Evolutionary conservation across 2,888 invertebrate genomes (phyloP).

Genomic region (Cybosia mesomella): DNA sequence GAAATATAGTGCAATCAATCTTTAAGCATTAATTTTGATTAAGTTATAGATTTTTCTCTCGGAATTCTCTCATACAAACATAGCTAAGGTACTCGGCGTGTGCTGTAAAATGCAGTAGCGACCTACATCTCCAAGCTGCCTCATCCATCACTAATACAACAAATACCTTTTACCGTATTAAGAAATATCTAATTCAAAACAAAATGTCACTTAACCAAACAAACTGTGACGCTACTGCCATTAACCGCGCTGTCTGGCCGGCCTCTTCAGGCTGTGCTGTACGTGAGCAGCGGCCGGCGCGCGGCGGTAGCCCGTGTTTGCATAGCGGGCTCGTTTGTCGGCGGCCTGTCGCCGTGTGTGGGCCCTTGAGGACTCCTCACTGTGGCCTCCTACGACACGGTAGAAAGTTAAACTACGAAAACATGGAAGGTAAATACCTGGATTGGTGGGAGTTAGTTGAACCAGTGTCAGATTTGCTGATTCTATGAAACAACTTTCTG

Average conservation of each 20-base stretch:
- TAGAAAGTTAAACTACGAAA: conserved; percentile 49
- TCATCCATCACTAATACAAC: conserved; percentile 13
- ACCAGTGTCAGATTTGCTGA: conserved; percentile 1
- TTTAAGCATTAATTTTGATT: background rate
- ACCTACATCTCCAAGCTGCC: background rate
- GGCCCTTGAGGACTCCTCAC: conserved; percentile 54
- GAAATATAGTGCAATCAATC: background rate
- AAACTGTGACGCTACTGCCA: conserved; percentile 47
- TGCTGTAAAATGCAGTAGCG: conserved; percentile 24
- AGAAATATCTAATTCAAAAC: conserved; percentile 40
- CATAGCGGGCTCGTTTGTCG: conserved; percentile 68
- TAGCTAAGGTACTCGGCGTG: background rate
- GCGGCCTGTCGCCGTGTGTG: conserved; percentile 73
- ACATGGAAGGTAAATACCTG: conserved; percentile 40
- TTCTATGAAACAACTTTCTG: background rate
- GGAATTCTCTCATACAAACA: background rate
- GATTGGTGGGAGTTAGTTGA: background rate
- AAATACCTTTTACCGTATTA: conserved; percentile 25
- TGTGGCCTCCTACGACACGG: conserved; percentile 34
- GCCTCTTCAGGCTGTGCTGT: conserved; percentile 47
- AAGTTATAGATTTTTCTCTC: background rate
- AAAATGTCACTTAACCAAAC: conserved; percentile 44
- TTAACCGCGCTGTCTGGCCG: conserved; percentile 44
- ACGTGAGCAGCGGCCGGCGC: conserved; percentile 41
- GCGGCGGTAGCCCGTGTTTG: conserved; percentile 63